Evolutionary conservation across 2,797 vertebrate species (phyloP).

Genomic region (Bufotes viridis): DNA sequence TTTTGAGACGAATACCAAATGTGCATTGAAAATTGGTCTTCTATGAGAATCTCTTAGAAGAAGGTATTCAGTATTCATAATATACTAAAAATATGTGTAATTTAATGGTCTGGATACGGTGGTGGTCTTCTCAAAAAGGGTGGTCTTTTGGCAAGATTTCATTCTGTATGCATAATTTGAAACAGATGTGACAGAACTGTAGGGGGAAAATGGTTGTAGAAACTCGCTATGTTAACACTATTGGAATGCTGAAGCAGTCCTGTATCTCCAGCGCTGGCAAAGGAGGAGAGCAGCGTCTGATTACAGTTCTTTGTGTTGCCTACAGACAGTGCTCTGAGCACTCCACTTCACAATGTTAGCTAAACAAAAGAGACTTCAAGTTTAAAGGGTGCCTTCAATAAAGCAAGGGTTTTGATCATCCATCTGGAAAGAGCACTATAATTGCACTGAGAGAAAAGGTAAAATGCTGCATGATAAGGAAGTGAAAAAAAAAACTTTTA

Average conservation of each 20-base stretch:
- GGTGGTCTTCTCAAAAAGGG: no score
- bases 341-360: slow-evolving; percentile 58
- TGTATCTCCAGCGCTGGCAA: slow-evolving; percentile 40
- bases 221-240: slow-evolving; percentile 16
- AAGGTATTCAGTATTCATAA: no score
- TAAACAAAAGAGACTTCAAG: slow-evolving; percentile 59
- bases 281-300: slow-evolving; percentile 31
- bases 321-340: slow-evolving; percentile 39
- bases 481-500: background rate
- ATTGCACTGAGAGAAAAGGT: slow-evolving; percentile 19
- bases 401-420: slow-evolving; percentile 52
- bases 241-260: slow-evolving; percentile 25
- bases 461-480: background rate
- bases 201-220: slow-evolving; percentile 2
- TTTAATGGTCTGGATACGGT: no score
- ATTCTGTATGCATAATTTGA: background rate
- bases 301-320: slow-evolving; percentile 56
- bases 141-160: background rate
- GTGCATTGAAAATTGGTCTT: no score
- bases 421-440: slow-evolving; percentile 43
- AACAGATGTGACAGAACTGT: slow-evolving; percentile 2
- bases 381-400: slow-evolving; percentile 49
- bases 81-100: no score
- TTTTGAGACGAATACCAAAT: no score
- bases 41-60: no score